Evolutionary conservation across 2,888 invertebrate genomes (phyloP).

Genomic region (Dorcus parallelipipedus): DNA sequence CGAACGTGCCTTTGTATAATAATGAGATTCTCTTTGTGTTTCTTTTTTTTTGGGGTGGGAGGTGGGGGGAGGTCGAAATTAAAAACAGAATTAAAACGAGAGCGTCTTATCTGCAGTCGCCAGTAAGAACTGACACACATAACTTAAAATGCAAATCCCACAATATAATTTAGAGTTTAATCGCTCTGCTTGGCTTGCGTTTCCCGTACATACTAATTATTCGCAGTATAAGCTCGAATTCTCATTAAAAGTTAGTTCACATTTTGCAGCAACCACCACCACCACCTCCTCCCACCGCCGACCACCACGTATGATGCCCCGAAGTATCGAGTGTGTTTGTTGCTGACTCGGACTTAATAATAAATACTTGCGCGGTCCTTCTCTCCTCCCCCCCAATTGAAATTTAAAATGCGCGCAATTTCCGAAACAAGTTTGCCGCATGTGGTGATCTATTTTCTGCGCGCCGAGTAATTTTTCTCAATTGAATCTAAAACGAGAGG

Average conservation of each 20-base stretch:
- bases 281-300: too few species aligned
- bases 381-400: not conserved
- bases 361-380: too few species aligned
- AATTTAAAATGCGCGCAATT: not conserved
- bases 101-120: too few species aligned
- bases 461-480: slow-evolving; percentile 12
- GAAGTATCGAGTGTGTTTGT: slow-evolving; percentile 9
- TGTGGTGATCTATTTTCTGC: slow-evolving; percentile 9
- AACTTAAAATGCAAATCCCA: not conserved
- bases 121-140: not conserved
- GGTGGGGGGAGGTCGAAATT: too few species aligned
- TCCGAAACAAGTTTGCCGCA: not conserved
- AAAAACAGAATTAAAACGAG: too few species aligned
- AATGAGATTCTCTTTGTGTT: too few species aligned
- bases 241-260: slow-evolving; percentile 13
- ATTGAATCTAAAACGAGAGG: slow-evolving; percentile 9
- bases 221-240: slow-evolving; percentile 12
- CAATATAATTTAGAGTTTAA: not conserved
- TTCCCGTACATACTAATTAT: slow-evolving; percentile 8
- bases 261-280: not conserved
- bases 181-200: slow-evolving; percentile 5
- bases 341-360: not conserved
- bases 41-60: too few species aligned
- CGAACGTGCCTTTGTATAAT: too few species aligned
- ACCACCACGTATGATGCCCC: slow-evolving; percentile 6